Base-by-base conservation (phyloP, 2,113 vertebrate species). In the Chaenocephalus aceratus region DNA sequence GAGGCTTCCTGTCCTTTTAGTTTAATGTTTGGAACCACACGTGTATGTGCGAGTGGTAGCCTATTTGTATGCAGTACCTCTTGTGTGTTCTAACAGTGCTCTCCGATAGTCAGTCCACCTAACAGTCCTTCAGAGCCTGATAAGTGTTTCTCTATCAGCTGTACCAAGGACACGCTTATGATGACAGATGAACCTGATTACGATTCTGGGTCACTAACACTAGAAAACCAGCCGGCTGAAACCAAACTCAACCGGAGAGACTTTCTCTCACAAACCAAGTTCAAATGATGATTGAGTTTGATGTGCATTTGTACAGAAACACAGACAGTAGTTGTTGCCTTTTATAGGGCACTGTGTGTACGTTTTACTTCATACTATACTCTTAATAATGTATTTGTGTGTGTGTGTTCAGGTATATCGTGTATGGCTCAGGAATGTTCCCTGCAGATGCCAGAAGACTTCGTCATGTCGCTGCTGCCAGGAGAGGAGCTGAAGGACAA, bases 381-480 rank as follows among this genome's bases (percentile, higher is more conserved):
- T 53, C 14, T n/a, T 48, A 26, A 10, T 3, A 9, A 0, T 63
- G 5, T 12, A 8, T 83, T 57, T 90, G 54, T 91, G 67, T 85
- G 41, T 69, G 34, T 69, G 36, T 69, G 10, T 83, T 75, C 81
- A 99, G 98, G 97, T 48, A 96, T 99, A 77, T 98, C 98, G 11
- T 99, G 98, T 90, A 99, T 99, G 98, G 98, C 98, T 91, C 98
- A 99, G 94, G 98, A 99, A 85, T 99, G 98, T 93, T 95, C 95
- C 2, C 96, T 99, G 63, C 96, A 96, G 76, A 96, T 96, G 88
- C 98, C 98, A 87, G 98, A 99, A 93, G 98, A 99, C 87, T 98
- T 98, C 91, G 98, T 99, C 82, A 96, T 99, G 91, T 97, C 97
- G 2, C 94, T 99, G 94, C 95, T 99, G 94, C 95, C 96, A 87